phyloP scores from a whole-genome alignment of 1,140 invertebrate species.

The Polypedilum pembai region DNA sequence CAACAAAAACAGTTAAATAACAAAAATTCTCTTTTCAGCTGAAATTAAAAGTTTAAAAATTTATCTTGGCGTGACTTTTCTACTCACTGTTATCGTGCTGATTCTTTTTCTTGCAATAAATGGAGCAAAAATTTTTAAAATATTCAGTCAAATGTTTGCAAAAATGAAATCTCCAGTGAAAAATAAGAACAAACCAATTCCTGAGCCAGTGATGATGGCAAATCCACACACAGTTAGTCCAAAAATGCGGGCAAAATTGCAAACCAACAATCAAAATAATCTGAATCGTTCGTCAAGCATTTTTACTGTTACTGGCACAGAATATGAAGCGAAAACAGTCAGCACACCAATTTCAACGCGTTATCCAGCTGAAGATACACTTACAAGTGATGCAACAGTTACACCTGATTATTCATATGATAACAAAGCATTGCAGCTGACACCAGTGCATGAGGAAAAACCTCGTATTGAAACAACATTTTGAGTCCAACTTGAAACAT shows the following conservation, averaged over 20 bases:
- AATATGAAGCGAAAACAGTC: conserved; percentile 33
- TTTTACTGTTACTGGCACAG: conserved; percentile 3
- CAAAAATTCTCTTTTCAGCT: not conserved
- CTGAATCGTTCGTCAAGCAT: not conserved
- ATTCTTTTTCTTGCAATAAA: not conserved
- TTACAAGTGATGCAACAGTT: conserved; percentile 32
- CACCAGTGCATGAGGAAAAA: conserved; percentile 38
- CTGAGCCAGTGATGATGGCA: not conserved
- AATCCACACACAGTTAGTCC: conserved; percentile 10
- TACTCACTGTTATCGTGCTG: not conserved
- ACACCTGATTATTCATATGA: conserved; percentile 40
- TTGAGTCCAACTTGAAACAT: not conserved
- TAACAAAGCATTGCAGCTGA: conserved; percentile 40
- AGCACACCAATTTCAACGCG: conserved; percentile 40
- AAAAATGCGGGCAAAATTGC: not conserved
- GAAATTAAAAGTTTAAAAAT: conserved; percentile 3
- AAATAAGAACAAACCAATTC: not conserved
- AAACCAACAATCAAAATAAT: not conserved
- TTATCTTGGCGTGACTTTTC: not conserved
- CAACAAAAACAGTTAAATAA: conserved; percentile 21
- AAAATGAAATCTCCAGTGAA: not conserved
- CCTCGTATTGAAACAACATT: conserved; percentile 30
- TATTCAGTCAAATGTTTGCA: not conserved
- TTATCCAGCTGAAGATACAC: conserved; percentile 41
- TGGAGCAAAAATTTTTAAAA: not conserved